These are phyloP conservation scores for Myotis pilosus DNA, from an alignment of 2,797 vertebrate genomes.

Conservation along the genomic window DNA sequence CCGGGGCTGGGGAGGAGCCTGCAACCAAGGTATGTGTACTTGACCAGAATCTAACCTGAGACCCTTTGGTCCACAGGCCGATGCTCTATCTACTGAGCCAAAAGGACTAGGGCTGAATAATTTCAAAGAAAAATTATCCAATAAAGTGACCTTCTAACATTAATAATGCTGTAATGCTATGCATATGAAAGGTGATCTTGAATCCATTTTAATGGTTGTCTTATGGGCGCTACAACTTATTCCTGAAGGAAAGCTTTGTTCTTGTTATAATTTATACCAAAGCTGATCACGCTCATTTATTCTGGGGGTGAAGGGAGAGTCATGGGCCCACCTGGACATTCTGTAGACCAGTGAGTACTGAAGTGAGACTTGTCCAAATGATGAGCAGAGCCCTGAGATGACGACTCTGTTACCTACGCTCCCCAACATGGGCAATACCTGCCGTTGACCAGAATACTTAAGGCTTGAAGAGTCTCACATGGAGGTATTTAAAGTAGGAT, in stretches of 20 bases:
- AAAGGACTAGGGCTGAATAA: background rate
- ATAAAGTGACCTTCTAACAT: slow-evolving; percentile 25
- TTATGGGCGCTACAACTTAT: background rate
- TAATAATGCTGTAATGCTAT: background rate
- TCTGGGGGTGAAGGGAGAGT: background rate
- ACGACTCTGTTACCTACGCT: background rate
- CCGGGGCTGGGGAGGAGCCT: no score
- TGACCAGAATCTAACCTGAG: no score
- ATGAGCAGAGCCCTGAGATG: background rate
- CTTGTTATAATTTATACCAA: background rate
- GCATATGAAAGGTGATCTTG: background rate
- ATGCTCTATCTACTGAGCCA: no score
- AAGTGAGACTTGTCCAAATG: background rate
- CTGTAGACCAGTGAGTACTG: background rate
- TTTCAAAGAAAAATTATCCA: background rate
- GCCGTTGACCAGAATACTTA: background rate
- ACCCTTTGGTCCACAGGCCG: no score
- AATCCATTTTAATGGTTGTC: background rate
- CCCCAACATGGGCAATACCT: background rate
- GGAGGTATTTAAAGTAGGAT: background rate
- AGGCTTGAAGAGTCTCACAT: background rate
- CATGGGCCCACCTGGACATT: background rate
- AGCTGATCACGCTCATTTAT: background rate
- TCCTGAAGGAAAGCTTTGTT: background rate
- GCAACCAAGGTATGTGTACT: no score